Conservation (phyloP, 2,888 invertebrate genomes). For the Drosophila cognata region DNA sequence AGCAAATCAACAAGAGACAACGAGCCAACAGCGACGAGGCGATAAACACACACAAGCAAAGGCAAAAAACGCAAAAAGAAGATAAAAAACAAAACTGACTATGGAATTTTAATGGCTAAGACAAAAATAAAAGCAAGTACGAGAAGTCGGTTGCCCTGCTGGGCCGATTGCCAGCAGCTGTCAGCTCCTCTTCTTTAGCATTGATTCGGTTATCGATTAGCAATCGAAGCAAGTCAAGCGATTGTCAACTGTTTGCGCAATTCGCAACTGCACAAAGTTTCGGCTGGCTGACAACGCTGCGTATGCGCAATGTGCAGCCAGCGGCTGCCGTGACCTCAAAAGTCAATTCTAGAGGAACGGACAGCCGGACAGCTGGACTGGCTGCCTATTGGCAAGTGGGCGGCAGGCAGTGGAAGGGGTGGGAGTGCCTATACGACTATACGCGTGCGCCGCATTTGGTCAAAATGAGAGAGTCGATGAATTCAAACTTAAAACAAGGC, state of each 20-base stretch:
- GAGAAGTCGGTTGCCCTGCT: constrained; percentile 54
- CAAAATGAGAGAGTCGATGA: constrained; percentile 48
- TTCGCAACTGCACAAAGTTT: constrained; percentile 35
- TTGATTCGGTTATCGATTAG: constrained; percentile 39
- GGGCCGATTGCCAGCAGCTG: constrained; percentile 50
- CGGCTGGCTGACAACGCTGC: constrained; percentile 46
- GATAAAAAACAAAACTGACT: constrained; percentile 31
- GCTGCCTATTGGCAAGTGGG: too few species aligned
- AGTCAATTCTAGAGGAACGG: constrained; percentile 15
- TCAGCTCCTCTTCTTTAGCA: constrained; percentile 21
- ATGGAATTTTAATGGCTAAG: constrained; percentile 54
- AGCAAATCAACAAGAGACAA: constrained; percentile 1
- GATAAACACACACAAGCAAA: constrained; percentile 38
- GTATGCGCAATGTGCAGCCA: constrained; percentile 67
- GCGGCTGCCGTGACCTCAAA: constrained; percentile 55
- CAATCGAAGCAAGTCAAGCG: constrained; percentile 33
- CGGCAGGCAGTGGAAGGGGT: not conserved
- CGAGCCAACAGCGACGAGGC: constrained; percentile 45
- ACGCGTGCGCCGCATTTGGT: constrained; percentile 72
- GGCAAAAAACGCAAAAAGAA: not conserved
- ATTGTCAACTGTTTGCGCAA: constrained; percentile 58
- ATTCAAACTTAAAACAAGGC: constrained; percentile 32
- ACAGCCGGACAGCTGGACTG: not conserved
- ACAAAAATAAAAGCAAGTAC: constrained; percentile 26
- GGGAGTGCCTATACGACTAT: not conserved